Base-by-base conservation (phyloP, 1,140 invertebrate genomes). In the Nylanderia fulva region DNA sequence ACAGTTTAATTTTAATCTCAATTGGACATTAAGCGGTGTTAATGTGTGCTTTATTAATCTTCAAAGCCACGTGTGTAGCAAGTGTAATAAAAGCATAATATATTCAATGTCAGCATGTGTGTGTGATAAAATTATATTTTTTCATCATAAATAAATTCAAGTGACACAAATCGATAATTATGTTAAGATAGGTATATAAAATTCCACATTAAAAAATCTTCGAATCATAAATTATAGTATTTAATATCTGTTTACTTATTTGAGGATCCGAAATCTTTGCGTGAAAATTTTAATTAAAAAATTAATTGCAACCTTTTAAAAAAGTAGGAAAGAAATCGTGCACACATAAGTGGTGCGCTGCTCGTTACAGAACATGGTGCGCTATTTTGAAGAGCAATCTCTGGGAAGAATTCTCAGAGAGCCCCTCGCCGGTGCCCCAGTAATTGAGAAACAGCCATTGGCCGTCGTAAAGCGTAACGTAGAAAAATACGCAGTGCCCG, bases 361-460 rank as follows among this genome's bases (percentile, higher is more conserved):
- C 36, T 84, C 85, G 36, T 75, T 86, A 63, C 33, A 29, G 33
- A 68, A 60, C 36, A n/a, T 15, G 21, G 21, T 3, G 13, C 24
- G 54, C 27, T 76, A 54, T 45, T 54, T 76, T 69, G 18, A 72
- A 68, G 54, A 76, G 15, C 42, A 48, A 61, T 29, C 24, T 71
- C 15, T n/a, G 18, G 21, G n/a, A 18, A 39, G 29, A 52, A 39
- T 58, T 63, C 18, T 60, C 13, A 61, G 72, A 74, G 36, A 60
- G 36, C 8, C 45, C 48, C 24, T 58, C n/a, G 29, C 9, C 66
- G 36, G 13, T 42, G 27, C 24, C 42, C 24, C 27, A 77, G 88
- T 91, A 91, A 92, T 91, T 91, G 91, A 91, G 88, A 90, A 91
- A 90, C 90, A 87, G 90, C 86, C 69, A 86, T 82, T 71, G 87